Percentiles rank a stretch among this genome's conserved stretches.
These are phyloP conservation scores for Netelia melanura DNA, from an alignment of 2,888 invertebrate genomes.

Conservation along the genomic window DNA sequence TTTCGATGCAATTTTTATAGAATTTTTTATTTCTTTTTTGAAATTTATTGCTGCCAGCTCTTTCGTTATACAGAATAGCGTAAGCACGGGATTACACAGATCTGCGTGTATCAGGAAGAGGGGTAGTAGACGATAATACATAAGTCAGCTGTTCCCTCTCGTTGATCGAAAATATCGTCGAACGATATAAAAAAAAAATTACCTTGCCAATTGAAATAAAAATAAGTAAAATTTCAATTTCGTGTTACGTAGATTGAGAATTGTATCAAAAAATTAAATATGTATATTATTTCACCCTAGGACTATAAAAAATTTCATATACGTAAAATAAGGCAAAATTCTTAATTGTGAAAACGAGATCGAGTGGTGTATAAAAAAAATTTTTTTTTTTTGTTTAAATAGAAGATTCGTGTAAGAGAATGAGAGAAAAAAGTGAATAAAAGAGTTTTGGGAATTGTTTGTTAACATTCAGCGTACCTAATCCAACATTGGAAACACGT, in stretches of 20 bases:
- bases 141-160: slow-evolving; percentile 24
- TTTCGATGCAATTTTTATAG: too few relatives aligned
- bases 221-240: too few relatives aligned
- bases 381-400: neutral
- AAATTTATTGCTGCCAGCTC: too few relatives aligned
- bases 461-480: slow-evolving; percentile 87
- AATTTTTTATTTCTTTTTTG: too few relatives aligned
- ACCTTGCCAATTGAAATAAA: too few relatives aligned
- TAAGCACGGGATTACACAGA: slow-evolving; percentile 52
- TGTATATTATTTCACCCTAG: neutral
- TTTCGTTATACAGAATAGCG: slow-evolving; percentile 47
- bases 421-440: slow-evolving; percentile 27
- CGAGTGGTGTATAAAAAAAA: neutral
- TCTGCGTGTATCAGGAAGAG: slow-evolving; percentile 58
- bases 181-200: too few relatives aligned
- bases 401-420: slow-evolving; percentile 2
- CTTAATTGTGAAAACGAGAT: neutral
- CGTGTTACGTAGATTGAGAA: too few relatives aligned
- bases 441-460: slow-evolving; percentile 68
- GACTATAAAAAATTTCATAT: neutral
- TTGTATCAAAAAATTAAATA: neutral
- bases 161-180: neutral
- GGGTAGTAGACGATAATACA: slow-evolving; percentile 3
- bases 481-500: slow-evolving; percentile 96
- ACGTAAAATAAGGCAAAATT: neutral